Evolutionary conservation across 2,888 invertebrate species (phyloP).

Genomic region (Acanthoscelides obtectus): DNA sequence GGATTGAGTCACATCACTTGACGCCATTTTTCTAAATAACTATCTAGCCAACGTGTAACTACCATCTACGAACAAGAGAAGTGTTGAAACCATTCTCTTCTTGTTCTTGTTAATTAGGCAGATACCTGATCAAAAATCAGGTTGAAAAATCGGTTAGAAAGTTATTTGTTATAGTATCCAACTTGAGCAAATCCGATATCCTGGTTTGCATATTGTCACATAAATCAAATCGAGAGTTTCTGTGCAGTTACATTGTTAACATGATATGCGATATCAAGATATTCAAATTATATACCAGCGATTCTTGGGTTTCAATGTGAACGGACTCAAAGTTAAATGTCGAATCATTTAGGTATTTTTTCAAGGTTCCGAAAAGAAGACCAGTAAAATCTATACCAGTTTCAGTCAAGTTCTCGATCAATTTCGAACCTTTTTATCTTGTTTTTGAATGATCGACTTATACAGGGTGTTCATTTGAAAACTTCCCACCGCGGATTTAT

Average conservation of each 20-base stretch:
- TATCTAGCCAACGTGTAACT: no score
- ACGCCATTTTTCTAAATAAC: no score
- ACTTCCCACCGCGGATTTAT: no score
- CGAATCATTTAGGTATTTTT: no score
- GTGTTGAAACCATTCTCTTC: neutral
- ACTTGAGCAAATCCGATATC: neutral
- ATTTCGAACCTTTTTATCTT: no score
- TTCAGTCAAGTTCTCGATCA: no score
- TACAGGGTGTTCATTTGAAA: no score
- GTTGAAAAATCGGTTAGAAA: neutral
- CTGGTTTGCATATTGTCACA: neutral
- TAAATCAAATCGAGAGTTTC: neutral
- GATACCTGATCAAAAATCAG: neutral
- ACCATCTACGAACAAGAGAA: neutral
- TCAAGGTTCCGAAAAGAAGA: neutral
- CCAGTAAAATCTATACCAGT: neutral
- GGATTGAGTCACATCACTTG: no score
- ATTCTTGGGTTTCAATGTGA: neutral
- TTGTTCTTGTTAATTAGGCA: neutral
- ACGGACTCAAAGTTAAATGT: neutral
- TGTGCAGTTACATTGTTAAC: neutral
- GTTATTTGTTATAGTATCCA: neutral
- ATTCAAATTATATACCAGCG: neutral
- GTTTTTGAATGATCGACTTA: no score
- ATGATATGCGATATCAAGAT: neutral